Evolutionary conservation across 2,113 vertebrate species (phyloP).

Genomic region (Aphelocoma coerulescens): DNA sequence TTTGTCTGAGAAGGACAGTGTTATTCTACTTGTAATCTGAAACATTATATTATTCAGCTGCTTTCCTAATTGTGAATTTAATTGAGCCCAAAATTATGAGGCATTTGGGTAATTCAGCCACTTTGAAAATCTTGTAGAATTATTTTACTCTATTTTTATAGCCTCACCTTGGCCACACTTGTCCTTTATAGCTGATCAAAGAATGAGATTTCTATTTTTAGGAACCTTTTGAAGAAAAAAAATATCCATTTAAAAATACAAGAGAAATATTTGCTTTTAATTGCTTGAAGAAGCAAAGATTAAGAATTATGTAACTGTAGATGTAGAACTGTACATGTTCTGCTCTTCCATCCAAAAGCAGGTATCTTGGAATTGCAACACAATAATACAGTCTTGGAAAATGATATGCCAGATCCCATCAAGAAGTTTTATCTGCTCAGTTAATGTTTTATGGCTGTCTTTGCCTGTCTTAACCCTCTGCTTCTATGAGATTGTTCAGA

Average conservation of each 20-base stretch:
- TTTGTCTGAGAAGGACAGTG: neutral
- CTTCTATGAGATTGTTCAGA: neutral
- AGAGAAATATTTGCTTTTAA: neutral
- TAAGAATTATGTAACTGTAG: neutral
- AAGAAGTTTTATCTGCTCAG: neutral
- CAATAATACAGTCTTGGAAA: neutral
- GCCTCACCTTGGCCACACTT: neutral
- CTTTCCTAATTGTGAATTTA: slow-evolving; percentile 7
- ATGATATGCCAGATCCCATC: neutral
- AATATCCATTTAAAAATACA: neutral
- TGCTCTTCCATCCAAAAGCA: neutral
- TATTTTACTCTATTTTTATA: neutral
- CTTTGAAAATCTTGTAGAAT: neutral
- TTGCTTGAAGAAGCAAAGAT: neutral
- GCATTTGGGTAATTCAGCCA: neutral
- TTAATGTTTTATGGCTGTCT: neutral
- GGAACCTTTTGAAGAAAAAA: neutral
- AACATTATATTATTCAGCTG: neutral
- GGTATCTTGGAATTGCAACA: neutral
- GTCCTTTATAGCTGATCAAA: neutral
- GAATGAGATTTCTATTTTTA: neutral
- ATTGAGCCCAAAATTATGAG: neutral
- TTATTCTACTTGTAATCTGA: neutral
- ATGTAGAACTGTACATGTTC: neutral
- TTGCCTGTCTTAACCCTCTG: neutral